phyloP scores from a whole-genome alignment of 2,888 invertebrate species.

The Notocelia uddmanniana region DNA sequence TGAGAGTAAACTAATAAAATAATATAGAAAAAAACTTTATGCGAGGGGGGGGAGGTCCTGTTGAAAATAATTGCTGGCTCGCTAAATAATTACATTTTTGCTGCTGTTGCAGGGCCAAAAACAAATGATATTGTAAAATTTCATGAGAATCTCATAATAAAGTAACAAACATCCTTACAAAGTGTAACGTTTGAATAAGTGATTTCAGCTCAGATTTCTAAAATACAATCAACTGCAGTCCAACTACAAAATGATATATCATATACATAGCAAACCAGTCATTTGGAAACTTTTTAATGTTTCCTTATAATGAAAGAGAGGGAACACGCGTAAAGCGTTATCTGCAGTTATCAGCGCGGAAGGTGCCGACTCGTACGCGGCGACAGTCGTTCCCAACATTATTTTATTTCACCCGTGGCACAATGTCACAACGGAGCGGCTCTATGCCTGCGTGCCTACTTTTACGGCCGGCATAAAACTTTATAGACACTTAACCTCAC shows the following conservation, averaged over 20 bases:
- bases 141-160: no score
- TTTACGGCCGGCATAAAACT: slow-evolving; percentile 65
- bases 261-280: not conserved
- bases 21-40: no score
- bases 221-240: not conserved
- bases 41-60: no score
- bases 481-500: slow-evolving; percentile 61
- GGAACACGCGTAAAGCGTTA: slow-evolving; percentile 17
- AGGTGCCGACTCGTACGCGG: slow-evolving; percentile 29
- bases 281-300: slow-evolving; percentile 5
- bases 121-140: no score
- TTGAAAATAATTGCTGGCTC: no score
- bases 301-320: slow-evolving; percentile 2
- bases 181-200: not conserved
- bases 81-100: no score
- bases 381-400: slow-evolving; percentile 37
- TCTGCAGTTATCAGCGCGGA: slow-evolving; percentile 27
- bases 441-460: slow-evolving; percentile 58
- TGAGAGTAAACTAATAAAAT: no score
- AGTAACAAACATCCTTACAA: not conserved
- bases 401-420: slow-evolving; percentile 52
- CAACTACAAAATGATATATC: not conserved
- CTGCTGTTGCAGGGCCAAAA: no score
- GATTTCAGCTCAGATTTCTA: not conserved
- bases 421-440: slow-evolving; percentile 58